These are phyloP conservation scores for Sebastes trivittatus DNA, from an alignment of 2,797 vertebrate species.

Conservation along the genomic window DNA sequence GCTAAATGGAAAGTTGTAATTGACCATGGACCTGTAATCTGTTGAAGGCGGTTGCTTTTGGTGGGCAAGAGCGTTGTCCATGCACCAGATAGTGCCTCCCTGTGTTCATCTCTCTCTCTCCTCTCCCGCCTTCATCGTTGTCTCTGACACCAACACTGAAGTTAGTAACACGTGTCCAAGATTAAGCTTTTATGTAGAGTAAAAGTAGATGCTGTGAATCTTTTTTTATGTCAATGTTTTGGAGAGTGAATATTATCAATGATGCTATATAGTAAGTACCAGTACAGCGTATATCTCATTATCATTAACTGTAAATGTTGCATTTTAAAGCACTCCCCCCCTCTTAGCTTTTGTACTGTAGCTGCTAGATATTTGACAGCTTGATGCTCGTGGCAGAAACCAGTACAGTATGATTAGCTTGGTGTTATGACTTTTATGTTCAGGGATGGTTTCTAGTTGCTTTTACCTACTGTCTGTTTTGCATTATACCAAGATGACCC, in stretches of 20 bases:
- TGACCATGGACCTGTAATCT: constrained; percentile 54
- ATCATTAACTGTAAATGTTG: constrained; percentile 52
- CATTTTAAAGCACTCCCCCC: constrained; percentile 34
- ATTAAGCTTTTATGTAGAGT: constrained; percentile 44
- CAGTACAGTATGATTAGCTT: constrained; percentile 41
- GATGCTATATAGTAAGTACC: constrained; percentile 47
- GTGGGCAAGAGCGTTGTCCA: constrained; percentile 54
- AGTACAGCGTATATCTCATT: constrained; percentile 40
- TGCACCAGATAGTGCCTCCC: constrained; percentile 80
- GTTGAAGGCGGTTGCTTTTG: constrained; percentile 48
- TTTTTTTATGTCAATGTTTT: constrained; percentile 49
- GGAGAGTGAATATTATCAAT: constrained; percentile 64
- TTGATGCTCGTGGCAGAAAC: constrained; percentile 48
- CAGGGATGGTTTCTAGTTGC: constrained; percentile 35
- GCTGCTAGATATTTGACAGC: constrained; percentile 51
- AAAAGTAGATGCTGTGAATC: constrained; percentile 19
- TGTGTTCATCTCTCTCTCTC: constrained; percentile 49
- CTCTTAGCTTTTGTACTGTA: constrained; percentile 47
- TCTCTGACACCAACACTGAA: constrained; percentile 29
- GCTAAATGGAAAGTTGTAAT: constrained; percentile 39
- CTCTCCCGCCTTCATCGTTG: constrained; percentile 20
- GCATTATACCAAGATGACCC: constrained; percentile 50
- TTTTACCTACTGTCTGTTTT: constrained; percentile 15
- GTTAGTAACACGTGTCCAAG: constrained; percentile 28
- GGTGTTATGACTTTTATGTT: constrained; percentile 19